phyloP scores from a whole-genome alignment of 2,888 invertebrate genomes.

The Andricus quercusramuli region DNA sequence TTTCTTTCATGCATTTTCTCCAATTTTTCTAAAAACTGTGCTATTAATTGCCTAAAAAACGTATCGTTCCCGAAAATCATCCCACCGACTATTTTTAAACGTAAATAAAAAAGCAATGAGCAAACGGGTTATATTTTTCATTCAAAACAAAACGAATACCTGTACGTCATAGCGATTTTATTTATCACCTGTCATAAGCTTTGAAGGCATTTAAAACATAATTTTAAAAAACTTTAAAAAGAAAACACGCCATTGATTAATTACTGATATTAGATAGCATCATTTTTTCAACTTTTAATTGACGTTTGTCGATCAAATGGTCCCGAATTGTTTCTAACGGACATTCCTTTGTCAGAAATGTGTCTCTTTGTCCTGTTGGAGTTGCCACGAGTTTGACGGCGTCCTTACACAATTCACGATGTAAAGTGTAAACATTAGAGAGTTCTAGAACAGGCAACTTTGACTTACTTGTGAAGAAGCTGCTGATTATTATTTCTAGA shows the following conservation, averaged over 20 bases:
- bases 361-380: slow-evolving; percentile 15
- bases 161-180: not conserved
- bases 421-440: slow-evolving; percentile 33
- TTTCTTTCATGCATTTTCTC: not conserved
- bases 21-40: not conserved
- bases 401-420: not conserved
- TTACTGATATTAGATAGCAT: not conserved
- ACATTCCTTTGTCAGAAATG: slow-evolving; percentile 22
- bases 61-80: not conserved
- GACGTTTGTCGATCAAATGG: not conserved
- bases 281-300: not conserved
- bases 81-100: not conserved
- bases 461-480: not conserved
- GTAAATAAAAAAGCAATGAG: not conserved
- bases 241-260: not conserved
- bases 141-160: not conserved
- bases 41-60: not conserved
- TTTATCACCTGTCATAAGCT: not conserved
- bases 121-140: not conserved
- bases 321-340: not conserved
- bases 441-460: not conserved
- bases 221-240: not conserved
- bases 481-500: not conserved
- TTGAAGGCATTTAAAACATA: not conserved
- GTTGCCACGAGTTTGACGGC: not conserved